Evolutionary conservation across 2,113 vertebrate genomes (phyloP), one percentile per base, ranked within the genome.

Genomic region (Albula glossodonta): DNA sequence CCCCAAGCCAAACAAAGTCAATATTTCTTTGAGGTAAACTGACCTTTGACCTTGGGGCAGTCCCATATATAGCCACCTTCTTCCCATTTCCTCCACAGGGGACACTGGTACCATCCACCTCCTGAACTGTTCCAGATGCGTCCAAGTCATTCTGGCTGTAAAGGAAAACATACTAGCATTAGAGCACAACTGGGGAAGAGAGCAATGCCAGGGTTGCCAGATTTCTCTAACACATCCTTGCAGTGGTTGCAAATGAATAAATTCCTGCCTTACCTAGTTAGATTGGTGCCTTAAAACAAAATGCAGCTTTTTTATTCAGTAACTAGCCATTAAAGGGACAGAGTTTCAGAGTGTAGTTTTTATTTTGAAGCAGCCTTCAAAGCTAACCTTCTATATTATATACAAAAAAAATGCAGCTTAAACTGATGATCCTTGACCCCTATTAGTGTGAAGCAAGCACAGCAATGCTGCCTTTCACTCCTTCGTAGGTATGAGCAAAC

Each of bases 11-110:
- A 10, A 74, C 50, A 19, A 49, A 51, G 50, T 17, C 15, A 51
- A 81, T 52, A 48, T 5, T 6, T 6, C 11, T 53, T 2, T 4
- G 25, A 52, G 12, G 49, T 2, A 7, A 7, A 90, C 94, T 93
- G 90, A 96, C 95, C 94, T 95, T 95, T 86, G 93, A 87, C 89
- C 93, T 94, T 0, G 93, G 88, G 2, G 84, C 19, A 0, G 92
- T 93, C 87, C 78, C 87, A 11, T 92, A 95, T 19, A 92, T 63
- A 60, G 88, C 81, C 1, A 85, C 48, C 3, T 17, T 81, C 51
- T 0, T 86, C 53, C 4, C 8, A 0, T 0, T 51, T 51, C 25
- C 15, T 6, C 22, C 41, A 25, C 86, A 78, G 4, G 19, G 22
- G 56, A 17, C 51, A 2, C 51, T 25, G 0, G 90, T 87, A 41